A percentile compares a stretch with the other conserved stretches of the same genome.
Conservation (phyloP, 2,113 vertebrate genomes). For the Tenrec ecaudatus region DNA sequence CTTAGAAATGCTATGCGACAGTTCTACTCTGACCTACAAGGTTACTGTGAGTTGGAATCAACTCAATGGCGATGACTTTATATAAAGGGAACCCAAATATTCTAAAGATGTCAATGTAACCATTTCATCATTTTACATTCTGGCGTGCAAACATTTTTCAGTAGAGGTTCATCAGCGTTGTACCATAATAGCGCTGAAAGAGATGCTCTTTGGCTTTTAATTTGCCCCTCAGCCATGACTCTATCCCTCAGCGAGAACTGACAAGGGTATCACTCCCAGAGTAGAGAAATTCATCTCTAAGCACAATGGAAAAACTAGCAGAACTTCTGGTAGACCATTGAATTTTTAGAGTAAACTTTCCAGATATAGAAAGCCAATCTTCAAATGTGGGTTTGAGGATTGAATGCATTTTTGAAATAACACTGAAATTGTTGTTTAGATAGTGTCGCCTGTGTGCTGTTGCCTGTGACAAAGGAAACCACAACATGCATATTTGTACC, state of each 20-base stretch:
- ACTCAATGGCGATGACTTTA: too few relatives aligned
- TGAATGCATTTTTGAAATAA: too few relatives aligned
- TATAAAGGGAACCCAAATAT: background rate
- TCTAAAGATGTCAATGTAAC: background rate
- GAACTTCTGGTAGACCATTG: background rate
- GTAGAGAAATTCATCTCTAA: background rate
- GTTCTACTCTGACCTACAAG: background rate
- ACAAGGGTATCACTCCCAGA: background rate
- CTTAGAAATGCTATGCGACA: background rate
- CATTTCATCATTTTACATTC: background rate
- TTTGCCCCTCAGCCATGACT: slow-evolving; percentile 25
- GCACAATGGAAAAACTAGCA: background rate
- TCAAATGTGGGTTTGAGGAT: too few relatives aligned
- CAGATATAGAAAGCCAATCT: too few relatives aligned
- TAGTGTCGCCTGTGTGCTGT: background rate
- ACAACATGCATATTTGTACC: background rate
- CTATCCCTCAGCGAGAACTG: slow-evolving; percentile 16
- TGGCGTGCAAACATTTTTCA: too few relatives aligned
- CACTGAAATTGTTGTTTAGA: background rate
- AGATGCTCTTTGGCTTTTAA: background rate
- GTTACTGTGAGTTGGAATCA: background rate
- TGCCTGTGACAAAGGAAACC: background rate
- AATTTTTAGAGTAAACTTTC: too few relatives aligned
- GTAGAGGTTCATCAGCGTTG: too few relatives aligned
- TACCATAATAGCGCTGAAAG: background rate